Base-by-base conservation (phyloP, 2,888 invertebrate species). In the Piscicola geometra region DNA sequence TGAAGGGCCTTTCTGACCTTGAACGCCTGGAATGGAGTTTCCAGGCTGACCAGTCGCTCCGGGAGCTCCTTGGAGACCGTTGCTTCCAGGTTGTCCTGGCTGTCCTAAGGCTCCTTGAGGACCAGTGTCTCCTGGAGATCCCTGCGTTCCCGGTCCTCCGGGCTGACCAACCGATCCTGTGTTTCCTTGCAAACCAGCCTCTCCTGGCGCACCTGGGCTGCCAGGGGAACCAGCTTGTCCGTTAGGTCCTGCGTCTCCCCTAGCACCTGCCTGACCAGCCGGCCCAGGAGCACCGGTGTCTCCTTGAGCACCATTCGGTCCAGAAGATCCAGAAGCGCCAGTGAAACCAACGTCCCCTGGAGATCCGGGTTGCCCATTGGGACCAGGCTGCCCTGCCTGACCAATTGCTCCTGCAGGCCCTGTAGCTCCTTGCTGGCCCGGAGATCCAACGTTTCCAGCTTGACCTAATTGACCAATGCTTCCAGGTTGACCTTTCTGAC, bases 11-110 rank as follows among this genome's bases (percentile, higher is more conserved):
- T 81, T 82, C 60, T 25, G 50, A n/a, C 83, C 84, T 84, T 90
- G 90, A 75, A 81, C 82, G 75, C 91, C 91, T 47, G 89, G 89
- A 15, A 56, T 56, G 60, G 60, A 5, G n/a, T 56, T 56, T 56
- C 60, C 60, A 56, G 25, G n/a, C 21, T 18, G 25, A 56, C 72
- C 72, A 32, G 72, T 47, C n/a, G 67, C 41, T 1, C 76, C 77
- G 12, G 77, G n/a, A 76, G 52, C 25, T 21, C 78, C 75, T 50
- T 66, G 47, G 18, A 32, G 75, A 36, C 79, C 78, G 28, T 60
- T 32, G 50, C 70, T 35, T 28, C 79, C 79, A 32, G 73, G 25
- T n/a, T 76, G 21, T 50, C 92, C 93, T 69, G 60, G 32, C 15
- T 47, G 76, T 30, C 76, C 76, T 5, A n/a, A 18, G 1, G 41